Conservation (phyloP, 64 coral and sea anemone species). For the Trachythela sp. region DNA sequence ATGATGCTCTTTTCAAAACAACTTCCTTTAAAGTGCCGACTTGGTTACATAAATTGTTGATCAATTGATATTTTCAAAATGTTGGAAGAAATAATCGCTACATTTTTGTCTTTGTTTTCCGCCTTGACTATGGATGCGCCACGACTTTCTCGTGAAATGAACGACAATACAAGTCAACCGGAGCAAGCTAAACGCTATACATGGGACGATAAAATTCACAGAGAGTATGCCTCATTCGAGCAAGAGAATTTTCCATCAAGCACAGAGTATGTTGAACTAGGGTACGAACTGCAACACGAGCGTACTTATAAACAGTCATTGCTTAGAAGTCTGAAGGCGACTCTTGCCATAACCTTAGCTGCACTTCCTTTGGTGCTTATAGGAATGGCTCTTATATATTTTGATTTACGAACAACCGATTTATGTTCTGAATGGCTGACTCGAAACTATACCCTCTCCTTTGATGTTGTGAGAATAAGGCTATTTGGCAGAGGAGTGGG, state of each 20-base stretch:
- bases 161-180: not conserved
- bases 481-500: not conserved
- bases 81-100: not conserved
- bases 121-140: not conserved
- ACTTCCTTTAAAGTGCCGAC: too few species aligned
- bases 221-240: not conserved
- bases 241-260: not conserved
- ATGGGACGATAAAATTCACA: constrained; percentile 10
- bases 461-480: not conserved
- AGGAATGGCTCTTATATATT: constrained; percentile 10
- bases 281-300: not conserved
- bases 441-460: constrained; percentile 18
- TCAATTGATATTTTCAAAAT: not conserved
- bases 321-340: constrained; percentile 4
- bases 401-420: constrained; percentile 34
- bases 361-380: constrained; percentile 11
- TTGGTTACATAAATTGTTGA: not conserved
- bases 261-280: not conserved
- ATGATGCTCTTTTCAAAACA: too few species aligned
- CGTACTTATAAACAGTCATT: constrained; percentile 19
- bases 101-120: not conserved
- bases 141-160: not conserved
- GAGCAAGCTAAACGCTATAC: not conserved
- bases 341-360: not conserved
- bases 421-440: not conserved